Evolutionary conservation across 2,888 invertebrate species (phyloP).

Genomic region (Polia nebulosa): DNA sequence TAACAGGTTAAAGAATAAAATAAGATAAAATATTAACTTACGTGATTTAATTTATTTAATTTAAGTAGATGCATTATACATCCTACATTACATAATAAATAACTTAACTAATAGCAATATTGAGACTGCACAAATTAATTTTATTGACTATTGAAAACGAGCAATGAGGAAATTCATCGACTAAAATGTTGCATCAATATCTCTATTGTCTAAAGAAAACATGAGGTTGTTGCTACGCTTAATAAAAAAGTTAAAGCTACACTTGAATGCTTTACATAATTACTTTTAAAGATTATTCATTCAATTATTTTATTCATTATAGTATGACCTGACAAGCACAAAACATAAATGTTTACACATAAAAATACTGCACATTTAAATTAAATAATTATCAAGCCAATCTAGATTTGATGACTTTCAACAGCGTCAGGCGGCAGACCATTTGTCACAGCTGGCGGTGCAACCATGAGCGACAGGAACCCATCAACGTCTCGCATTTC

Average conservation of each 20-base stretch:
- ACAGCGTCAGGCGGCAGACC: constrained; percentile 76
- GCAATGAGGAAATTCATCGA: not conserved
- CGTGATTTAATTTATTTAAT: constrained; percentile 18
- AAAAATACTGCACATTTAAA: constrained; percentile 15
- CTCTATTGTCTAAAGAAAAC: constrained; percentile 24
- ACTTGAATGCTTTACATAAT: constrained; percentile 15
- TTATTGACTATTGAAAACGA: constrained; percentile 5
- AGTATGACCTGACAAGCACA: constrained; percentile 22
- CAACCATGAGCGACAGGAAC: constrained; percentile 94
- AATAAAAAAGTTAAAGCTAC: constrained; percentile 27
- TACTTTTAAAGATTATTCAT: not conserved
- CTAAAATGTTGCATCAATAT: constrained; percentile 1
- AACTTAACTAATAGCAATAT: constrained; percentile 43
- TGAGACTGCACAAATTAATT: constrained; percentile 42
- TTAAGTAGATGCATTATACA: constrained; percentile 19
- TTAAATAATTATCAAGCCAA: not conserved
- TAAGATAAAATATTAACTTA: not conserved
- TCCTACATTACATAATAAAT: constrained; percentile 51
- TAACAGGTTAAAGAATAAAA: constrained; percentile 23
- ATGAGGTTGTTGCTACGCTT: not conserved
- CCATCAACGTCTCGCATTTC: constrained; percentile 98
- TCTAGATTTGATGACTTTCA: constrained; percentile 77
- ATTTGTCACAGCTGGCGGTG: constrained; percentile 82
- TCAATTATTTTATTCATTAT: constrained; percentile 14
- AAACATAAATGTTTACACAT: not conserved